A percentile compares a stretch with the other conserved stretches of the same genome.
phyloP scores from a whole-genome alignment of 2,888 invertebrate genomes.

The Acleris sparsana region DNA sequence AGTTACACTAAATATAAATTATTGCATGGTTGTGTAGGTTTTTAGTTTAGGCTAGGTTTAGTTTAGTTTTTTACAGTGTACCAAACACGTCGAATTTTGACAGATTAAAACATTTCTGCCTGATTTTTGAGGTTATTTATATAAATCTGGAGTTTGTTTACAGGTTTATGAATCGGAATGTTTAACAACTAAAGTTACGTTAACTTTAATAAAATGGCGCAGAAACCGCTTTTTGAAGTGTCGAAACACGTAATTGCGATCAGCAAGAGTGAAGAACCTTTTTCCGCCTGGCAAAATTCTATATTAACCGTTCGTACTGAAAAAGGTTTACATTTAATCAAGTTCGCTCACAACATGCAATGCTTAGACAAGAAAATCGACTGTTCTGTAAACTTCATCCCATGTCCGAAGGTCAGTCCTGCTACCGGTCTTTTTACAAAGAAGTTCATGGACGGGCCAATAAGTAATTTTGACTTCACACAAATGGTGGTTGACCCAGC shows the following conservation, averaged over 20 bases:
- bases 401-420: conserved; percentile 56
- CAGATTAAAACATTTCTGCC: too few species aligned
- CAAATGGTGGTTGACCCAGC: conserved; percentile 65
- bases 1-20: too few species aligned
- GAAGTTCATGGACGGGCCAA: conserved; percentile 47
- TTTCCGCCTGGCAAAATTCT: conserved; percentile 57
- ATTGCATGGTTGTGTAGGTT: too few species aligned
- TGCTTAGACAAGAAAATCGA: conserved; percentile 65
- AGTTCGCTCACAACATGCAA: conserved; percentile 57
- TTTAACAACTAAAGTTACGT: background rate
- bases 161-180: too few species aligned
- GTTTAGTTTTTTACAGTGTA: too few species aligned
- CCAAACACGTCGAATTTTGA: too few species aligned
- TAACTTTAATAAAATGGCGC: conserved; percentile 6
- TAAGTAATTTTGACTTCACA: conserved; percentile 59
- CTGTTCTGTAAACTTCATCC: conserved; percentile 53
- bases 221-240: conserved; percentile 58
- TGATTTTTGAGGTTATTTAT: too few species aligned
- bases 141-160: too few species aligned
- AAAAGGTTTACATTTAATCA: conserved; percentile 60
- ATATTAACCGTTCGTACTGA: conserved; percentile 56
- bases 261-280: conserved; percentile 56
- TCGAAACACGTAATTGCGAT: conserved; percentile 53
- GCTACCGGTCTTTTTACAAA: conserved; percentile 53
- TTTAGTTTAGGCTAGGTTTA: too few species aligned